Evolutionary conservation across 2,888 invertebrate species (phyloP), one percentile per base, ranked within the genome.

Genomic region (Leptinotarsa rubiginosa): DNA sequence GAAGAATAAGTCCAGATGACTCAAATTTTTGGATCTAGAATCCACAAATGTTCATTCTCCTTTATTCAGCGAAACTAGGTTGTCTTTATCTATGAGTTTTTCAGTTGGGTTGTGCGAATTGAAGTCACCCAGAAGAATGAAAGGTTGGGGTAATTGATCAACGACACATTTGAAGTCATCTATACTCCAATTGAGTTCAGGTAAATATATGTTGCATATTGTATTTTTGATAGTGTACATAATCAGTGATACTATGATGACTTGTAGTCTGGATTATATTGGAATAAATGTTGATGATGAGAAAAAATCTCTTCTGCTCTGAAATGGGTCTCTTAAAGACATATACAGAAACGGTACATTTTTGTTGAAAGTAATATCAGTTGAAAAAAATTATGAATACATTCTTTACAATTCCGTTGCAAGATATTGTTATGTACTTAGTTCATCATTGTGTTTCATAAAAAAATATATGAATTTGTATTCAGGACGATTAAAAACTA

Each of bases 51-150:
- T 70, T 7, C 68, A 49, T 16, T 41, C 15, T 0, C 65, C 70
- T 13, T 50, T 54, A 49, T 73, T 73, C 16, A 66, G 18, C 2
- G 71, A 20, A 2, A 71, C 50, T 18, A 70, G 22, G 12, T 74
- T 41, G 0, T 25, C 4, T 66, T 56, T 49, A n/a, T 71, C 22
- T 3, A 72, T 12, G 15, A 67, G 22, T n/a, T 69, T n/a, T n/a
- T 75, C 69, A 2, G 69, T 47, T 12, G 65, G 41, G 47, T 72
- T 77, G 52, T 77, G 78, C 4, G 75, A 70, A 31, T 77, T 78
- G 47, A 75, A 77, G 52, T 77, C 77, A 25, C 77, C 77, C 15
- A 70, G 15, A 49, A 77, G 10, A 13, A 77, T 18, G 20, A 67
- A 75, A 13, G 77, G 73, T 7, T 41, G 49, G 10, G 78, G 70